Percentiles rank a stretch among this genome's conserved stretches.
Conservation (phyloP, 2,888 invertebrate species). For the Drosophila ustulata region DNA sequence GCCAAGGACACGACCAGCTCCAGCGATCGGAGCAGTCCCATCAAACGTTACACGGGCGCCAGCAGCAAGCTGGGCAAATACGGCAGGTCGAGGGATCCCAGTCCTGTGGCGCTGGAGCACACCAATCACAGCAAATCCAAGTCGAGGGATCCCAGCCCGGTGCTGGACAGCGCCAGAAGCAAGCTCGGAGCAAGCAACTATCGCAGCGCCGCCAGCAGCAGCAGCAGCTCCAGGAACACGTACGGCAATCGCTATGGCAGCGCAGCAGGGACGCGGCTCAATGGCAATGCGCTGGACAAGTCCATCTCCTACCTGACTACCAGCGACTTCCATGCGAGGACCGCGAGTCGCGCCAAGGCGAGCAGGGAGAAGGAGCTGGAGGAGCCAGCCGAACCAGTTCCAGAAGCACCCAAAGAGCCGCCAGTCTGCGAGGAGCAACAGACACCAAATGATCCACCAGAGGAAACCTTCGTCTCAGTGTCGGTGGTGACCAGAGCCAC, state of each 20-base stretch:
- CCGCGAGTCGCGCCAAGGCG: constrained; percentile 77
- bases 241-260: constrained; percentile 60
- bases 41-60: constrained; percentile 76
- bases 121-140: constrained; percentile 84
- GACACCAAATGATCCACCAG: constrained; percentile 33
- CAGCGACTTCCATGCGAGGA: constrained; percentile 83
- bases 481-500: constrained; percentile 91
- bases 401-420: not conserved
- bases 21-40: constrained; percentile 69
- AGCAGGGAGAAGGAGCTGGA: constrained; percentile 83
- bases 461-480: constrained; percentile 86
- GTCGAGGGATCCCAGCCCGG: constrained; percentile 87
- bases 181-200: constrained; percentile 85
- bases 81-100: constrained; percentile 83
- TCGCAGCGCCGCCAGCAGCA: constrained; percentile 49
- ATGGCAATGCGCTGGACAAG: constrained; percentile 66
- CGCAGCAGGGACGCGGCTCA: constrained; percentile 37
- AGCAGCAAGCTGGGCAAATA: constrained; percentile 77
- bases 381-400: not conserved
- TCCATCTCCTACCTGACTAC: constrained; percentile 84
- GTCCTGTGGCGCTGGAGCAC: constrained; percentile 82
- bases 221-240: constrained; percentile 59
- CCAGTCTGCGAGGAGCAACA: not conserved
- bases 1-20: constrained; percentile 64
- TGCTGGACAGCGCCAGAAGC: constrained; percentile 76